phyloP scores from a whole-genome alignment of 2,797 vertebrate genomes.

The Meda fulgida region DNA sequence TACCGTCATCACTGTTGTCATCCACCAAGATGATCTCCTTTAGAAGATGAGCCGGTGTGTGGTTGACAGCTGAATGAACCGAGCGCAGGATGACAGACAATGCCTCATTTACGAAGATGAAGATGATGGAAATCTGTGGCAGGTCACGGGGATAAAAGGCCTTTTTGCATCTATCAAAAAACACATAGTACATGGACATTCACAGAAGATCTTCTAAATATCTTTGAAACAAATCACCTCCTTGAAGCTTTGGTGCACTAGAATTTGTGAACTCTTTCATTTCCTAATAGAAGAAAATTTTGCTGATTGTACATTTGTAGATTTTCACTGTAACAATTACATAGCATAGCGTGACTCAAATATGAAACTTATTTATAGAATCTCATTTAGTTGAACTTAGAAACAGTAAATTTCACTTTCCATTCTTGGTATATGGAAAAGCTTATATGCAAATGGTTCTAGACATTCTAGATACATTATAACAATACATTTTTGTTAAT shows the following conservation, averaged over 20 bases:
- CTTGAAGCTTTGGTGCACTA: not conserved
- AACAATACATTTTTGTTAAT: not conserved
- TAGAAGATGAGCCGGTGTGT: conserved; percentile 91
- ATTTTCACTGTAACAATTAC: conserved; percentile 21
- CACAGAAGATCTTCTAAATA: conserved; percentile 14
- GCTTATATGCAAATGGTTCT: not conserved
- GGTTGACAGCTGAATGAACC: conserved; percentile 93
- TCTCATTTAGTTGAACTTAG: not conserved
- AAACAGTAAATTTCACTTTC: conserved; percentile 15
- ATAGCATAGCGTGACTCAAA: conserved; percentile 36
- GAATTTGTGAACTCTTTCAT: not conserved
- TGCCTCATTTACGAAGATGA: conserved; percentile 98
- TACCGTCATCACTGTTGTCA: conserved; percentile 95
- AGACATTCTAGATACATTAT: not conserved
- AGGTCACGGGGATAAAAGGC: conserved; percentile 88
- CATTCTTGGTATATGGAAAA: not conserved
- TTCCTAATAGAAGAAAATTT: not conserved
- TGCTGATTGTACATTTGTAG: conserved; percentile 29
- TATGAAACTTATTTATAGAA: conserved; percentile 57
- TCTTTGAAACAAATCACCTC: conserved; percentile 6
- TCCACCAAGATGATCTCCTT: conserved; percentile 98
- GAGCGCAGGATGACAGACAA: conserved; percentile 96
- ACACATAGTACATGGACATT: conserved; percentile 37
- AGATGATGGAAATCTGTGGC: conserved; percentile 95
- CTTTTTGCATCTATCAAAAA: conserved; percentile 86